Conservation (phyloP, 2,113 vertebrate genomes). For the Sinosuthora webbiana region DNA sequence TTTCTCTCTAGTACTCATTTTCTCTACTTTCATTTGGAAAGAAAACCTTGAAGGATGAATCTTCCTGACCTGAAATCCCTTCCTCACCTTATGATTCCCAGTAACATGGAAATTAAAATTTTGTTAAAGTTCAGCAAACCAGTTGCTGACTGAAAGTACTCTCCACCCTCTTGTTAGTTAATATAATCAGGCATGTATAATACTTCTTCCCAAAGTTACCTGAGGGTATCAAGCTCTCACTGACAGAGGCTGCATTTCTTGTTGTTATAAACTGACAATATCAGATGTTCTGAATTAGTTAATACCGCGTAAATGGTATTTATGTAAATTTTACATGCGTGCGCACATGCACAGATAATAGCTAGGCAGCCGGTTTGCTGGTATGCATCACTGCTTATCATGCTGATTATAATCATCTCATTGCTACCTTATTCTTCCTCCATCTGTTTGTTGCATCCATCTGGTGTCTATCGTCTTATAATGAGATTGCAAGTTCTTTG, state of each 20-base stretch:
- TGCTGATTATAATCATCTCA: conserved; percentile 49
- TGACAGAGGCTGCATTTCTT: background rate
- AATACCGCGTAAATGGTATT: background rate
- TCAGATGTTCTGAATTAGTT: background rate
- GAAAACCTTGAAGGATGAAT: background rate
- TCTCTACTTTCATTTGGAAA: background rate
- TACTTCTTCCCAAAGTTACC: background rate
- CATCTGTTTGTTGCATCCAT: conserved; percentile 54
- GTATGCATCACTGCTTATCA: conserved; percentile 54
- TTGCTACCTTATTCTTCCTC: conserved; percentile 54
- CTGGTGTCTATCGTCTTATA: conserved; percentile 44
- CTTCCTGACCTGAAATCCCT: background rate
- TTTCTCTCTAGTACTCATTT: background rate
- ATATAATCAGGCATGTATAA: background rate
- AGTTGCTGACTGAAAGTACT: background rate
- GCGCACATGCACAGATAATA: background rate
- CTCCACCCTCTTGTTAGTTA: background rate
- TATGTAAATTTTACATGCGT: conserved; percentile 4
- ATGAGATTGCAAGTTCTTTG: conserved; percentile 40
- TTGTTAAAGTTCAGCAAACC: background rate
- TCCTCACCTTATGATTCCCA: background rate
- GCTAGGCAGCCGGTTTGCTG: conserved; percentile 23
- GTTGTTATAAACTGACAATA: background rate
- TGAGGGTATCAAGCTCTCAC: background rate
- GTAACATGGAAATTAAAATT: background rate